Evolutionary conservation across 2,888 invertebrate genomes (phyloP).

Genomic region (Micropterix aruncella): DNA sequence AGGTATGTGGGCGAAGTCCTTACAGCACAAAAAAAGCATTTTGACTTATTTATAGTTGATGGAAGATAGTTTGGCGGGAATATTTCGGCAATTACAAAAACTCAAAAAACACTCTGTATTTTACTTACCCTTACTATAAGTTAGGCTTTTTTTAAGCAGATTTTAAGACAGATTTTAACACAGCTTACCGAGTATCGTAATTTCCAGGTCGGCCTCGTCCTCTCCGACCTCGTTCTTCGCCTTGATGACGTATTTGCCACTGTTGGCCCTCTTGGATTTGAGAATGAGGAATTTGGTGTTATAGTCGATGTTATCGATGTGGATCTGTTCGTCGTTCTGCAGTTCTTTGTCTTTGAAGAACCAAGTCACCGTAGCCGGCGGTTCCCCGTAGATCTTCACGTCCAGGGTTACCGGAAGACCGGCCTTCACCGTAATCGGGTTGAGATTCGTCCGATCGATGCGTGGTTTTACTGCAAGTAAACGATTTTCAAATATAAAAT

Average conservation of each 20-base stretch:
- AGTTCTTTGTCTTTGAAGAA: conserved; percentile 58
- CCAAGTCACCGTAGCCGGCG: conserved; percentile 88
- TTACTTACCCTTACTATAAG: too few relatives aligned
- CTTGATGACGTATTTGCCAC: conserved; percentile 78
- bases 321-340: conserved; percentile 43
- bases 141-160: too few relatives aligned
- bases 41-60: too few relatives aligned
- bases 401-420: conserved; percentile 80
- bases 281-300: conserved; percentile 83
- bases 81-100: too few relatives aligned
- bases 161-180: too few relatives aligned
- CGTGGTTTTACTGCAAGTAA: conserved; percentile 70
- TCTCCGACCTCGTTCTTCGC: conserved; percentile 89
- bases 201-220: conserved; percentile 82
- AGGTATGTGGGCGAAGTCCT: too few relatives aligned
- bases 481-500: conserved; percentile 11
- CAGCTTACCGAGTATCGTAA: conserved; percentile 56
- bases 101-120: too few relatives aligned
- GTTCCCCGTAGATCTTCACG: conserved; percentile 85
- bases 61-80: too few relatives aligned
- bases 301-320: conserved; percentile 75
- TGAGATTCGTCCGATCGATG: conserved; percentile 83
- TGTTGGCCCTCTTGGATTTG: conserved; percentile 65
- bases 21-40: too few relatives aligned
- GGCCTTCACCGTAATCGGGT: conserved; percentile 72